Conservation (phyloP, 2,113 vertebrate genomes). For the Leucopsar rothschildi region DNA sequence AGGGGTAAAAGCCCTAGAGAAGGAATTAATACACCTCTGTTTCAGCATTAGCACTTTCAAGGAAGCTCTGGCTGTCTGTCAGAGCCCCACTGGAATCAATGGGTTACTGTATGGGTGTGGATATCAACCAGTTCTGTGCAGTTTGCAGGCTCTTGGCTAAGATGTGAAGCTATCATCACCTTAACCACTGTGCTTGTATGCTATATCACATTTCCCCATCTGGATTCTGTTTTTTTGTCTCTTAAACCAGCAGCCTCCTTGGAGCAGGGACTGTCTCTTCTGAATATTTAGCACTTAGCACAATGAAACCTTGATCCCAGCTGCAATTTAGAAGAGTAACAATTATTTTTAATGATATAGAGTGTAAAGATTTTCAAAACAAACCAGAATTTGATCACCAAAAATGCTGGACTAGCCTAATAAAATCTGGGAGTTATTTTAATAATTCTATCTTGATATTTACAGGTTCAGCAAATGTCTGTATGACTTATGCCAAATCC, state of each 20-base stretch:
- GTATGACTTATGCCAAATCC: not conserved
- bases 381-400: not conserved
- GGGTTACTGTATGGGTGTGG: constrained; percentile 54
- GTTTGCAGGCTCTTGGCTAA: constrained; percentile 60
- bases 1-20: not conserved
- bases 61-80: constrained; percentile 36
- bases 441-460: not conserved
- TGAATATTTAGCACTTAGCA: not conserved
- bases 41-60: not conserved
- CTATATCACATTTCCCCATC: constrained; percentile 63
- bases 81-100: constrained; percentile 46
- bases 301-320: not conserved
- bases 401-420: not conserved
- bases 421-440: not conserved
- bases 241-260: constrained; percentile 1
- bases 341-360: not conserved
- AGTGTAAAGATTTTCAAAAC: not conserved
- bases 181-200: constrained; percentile 59
- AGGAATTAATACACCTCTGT: not conserved
- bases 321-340: not conserved
- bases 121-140: constrained; percentile 49
- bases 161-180: constrained; percentile 65
- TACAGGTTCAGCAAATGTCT: not conserved
- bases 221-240: constrained; percentile 46
- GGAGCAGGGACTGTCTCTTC: constrained; percentile 4